phyloP scores from a whole-genome alignment of 1,140 invertebrate species.

The Psilanteris sp. region DNA sequence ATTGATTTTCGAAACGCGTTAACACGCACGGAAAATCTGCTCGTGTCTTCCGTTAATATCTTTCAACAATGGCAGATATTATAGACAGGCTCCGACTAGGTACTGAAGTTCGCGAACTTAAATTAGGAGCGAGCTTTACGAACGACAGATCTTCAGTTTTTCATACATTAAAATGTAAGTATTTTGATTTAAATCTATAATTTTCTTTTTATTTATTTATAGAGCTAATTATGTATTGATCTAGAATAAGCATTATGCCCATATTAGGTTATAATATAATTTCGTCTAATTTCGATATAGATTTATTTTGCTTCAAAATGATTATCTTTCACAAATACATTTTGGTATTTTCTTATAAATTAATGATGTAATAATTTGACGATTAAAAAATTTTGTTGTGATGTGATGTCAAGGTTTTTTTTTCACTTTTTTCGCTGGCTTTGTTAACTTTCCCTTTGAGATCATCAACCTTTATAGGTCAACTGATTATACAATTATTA shows the following conservation, averaged over 20 bases:
- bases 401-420: constrained; percentile 4
- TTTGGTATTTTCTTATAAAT: too few species aligned
- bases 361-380: background rate
- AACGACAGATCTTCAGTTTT: constrained; percentile 86
- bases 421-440: background rate
- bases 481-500: constrained; percentile 12
- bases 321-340: too few species aligned
- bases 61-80: constrained; percentile 82
- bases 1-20: background rate
- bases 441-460: constrained; percentile 25
- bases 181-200: constrained; percentile 2
- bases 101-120: constrained; percentile 88
- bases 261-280: too few species aligned
- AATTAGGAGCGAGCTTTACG: constrained; percentile 90
- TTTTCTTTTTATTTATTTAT: background rate
- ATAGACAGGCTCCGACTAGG: constrained; percentile 84
- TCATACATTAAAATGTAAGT: constrained; percentile 93
- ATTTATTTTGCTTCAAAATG: too few species aligned
- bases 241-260: too few species aligned
- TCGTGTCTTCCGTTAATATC: background rate
- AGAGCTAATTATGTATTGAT: too few species aligned
- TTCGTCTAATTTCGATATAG: too few species aligned
- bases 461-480: constrained; percentile 32
- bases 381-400: too few species aligned
- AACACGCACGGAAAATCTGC: background rate